Conservation (phyloP, 2,888 invertebrate species). For the Agriopis leucophaearia region DNA sequence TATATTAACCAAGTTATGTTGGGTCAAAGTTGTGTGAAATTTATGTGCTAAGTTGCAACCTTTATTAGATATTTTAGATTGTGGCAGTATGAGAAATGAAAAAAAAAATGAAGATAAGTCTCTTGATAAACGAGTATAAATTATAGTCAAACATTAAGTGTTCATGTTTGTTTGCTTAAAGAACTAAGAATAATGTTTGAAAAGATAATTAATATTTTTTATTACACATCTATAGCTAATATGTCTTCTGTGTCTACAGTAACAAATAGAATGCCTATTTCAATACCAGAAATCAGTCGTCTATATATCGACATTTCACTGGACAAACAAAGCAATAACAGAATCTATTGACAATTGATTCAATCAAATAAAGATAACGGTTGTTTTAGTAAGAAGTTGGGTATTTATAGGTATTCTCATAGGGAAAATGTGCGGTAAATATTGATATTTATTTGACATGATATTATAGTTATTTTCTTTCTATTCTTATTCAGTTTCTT, state of each 20-base stretch:
- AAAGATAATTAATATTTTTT: too few species aligned
- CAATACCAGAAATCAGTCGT: background rate
- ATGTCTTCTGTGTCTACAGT: background rate
- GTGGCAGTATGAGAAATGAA: too few species aligned
- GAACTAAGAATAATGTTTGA: too few species aligned
- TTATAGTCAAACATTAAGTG: too few species aligned
- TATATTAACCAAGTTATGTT: too few species aligned
- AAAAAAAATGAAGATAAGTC: too few species aligned
- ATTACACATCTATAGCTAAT: too few species aligned
- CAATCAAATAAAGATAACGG: constrained; percentile 7
- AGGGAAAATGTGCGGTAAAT: constrained; percentile 11
- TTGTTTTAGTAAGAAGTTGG: background rate
- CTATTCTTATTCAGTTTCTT: background rate
- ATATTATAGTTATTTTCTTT: constrained; percentile 3
- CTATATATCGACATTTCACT: background rate
- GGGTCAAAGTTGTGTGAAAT: too few species aligned
- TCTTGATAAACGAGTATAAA: too few species aligned
- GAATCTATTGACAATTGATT: constrained; percentile 5
- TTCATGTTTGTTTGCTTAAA: too few species aligned
- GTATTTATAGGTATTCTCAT: constrained; percentile 5
- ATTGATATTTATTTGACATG: background rate
- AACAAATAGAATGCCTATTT: background rate
- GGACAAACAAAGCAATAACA: constrained; percentile 9
- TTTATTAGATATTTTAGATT: too few species aligned
- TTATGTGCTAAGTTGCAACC: too few species aligned